Conservation (phyloP, 2,797 vertebrate genomes). For the Helostoma temminkii region DNA sequence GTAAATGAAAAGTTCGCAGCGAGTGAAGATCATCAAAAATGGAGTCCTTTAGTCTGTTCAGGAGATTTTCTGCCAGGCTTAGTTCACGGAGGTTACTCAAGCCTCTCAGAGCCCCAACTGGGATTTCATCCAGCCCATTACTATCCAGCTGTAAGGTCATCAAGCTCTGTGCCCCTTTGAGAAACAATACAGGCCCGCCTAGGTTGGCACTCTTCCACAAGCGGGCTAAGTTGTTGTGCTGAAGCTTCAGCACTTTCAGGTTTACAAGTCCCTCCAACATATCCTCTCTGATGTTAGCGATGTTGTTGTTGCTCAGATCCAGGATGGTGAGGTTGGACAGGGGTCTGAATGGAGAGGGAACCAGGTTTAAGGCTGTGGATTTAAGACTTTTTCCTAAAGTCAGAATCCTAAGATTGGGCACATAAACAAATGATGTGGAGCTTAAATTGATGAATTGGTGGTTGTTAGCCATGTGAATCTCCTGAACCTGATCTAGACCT, state of each 20-base stretch:
- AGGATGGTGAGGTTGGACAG: constrained; percentile 87
- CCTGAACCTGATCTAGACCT: constrained; percentile 86
- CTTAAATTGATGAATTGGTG: constrained; percentile 81
- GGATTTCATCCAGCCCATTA: constrained; percentile 95
- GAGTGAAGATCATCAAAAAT: constrained; percentile 87
- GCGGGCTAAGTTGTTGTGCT: constrained; percentile 95
- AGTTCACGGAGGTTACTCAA: constrained; percentile 84
- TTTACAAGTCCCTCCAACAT: constrained; percentile 85
- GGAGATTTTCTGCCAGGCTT: constrained; percentile 87
- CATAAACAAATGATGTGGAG: constrained; percentile 84
- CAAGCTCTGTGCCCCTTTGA: constrained; percentile 83
- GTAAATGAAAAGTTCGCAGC: constrained; percentile 83
- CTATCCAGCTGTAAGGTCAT: constrained; percentile 86
- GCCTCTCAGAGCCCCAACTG: constrained; percentile 82
- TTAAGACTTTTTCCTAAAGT: constrained; percentile 86
- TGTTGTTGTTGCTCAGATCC: constrained; percentile 97
- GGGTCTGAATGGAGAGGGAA: constrained; percentile 88
- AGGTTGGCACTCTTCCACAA: constrained; percentile 92
- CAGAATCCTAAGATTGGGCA: constrained; percentile 86
- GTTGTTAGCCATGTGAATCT: constrained; percentile 90
- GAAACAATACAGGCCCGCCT: constrained; percentile 90
- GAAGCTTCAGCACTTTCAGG: constrained; percentile 89
- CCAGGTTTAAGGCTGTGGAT: constrained; percentile 75
- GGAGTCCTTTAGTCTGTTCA: constrained; percentile 85
- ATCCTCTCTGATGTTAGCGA: constrained; percentile 88